Conservation (phyloP, 2,797 vertebrate genomes). For the Sparidentex hasta region DNA sequence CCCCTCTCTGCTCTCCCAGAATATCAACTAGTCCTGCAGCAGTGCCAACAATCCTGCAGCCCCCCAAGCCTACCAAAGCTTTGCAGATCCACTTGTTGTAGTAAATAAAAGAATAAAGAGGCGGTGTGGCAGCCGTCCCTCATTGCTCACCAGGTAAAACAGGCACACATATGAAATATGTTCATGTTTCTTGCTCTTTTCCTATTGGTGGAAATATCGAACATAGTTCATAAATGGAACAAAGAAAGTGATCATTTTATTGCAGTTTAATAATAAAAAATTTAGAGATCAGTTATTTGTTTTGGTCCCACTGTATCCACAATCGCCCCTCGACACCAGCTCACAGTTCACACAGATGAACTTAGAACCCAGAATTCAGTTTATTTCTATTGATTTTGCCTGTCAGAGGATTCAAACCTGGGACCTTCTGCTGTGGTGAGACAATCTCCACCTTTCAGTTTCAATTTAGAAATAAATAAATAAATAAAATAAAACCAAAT, state of each 20-base stretch:
- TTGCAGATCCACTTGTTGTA: slow-evolving; percentile 41
- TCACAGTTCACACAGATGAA: not conserved
- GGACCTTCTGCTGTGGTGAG: not conserved
- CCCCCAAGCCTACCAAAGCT: slow-evolving; percentile 24
- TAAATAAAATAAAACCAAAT: not conserved
- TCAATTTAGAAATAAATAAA: not conserved
- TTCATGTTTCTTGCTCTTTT: not conserved
- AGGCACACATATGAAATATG: not conserved
- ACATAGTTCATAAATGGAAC: not conserved
- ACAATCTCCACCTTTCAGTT: not conserved
- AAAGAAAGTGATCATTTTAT: not conserved
- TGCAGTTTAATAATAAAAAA: not conserved
- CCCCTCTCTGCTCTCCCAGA: slow-evolving; percentile 68
- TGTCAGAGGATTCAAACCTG: not conserved
- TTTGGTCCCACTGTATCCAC: not conserved
- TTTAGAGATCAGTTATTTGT: not conserved
- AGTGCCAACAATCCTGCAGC: slow-evolving; percentile 39
- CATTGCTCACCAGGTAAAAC: not conserved
- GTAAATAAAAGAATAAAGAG: slow-evolving; percentile 10
- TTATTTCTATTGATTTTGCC: not conserved
- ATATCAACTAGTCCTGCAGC: slow-evolving; percentile 76
- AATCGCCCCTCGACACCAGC: not conserved
- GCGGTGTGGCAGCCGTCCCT: not conserved
- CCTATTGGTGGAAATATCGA: not conserved
- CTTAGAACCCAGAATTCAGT: not conserved